Base-by-base conservation (phyloP, 2,113 vertebrate species). In the Struthidea cinerea region DNA sequence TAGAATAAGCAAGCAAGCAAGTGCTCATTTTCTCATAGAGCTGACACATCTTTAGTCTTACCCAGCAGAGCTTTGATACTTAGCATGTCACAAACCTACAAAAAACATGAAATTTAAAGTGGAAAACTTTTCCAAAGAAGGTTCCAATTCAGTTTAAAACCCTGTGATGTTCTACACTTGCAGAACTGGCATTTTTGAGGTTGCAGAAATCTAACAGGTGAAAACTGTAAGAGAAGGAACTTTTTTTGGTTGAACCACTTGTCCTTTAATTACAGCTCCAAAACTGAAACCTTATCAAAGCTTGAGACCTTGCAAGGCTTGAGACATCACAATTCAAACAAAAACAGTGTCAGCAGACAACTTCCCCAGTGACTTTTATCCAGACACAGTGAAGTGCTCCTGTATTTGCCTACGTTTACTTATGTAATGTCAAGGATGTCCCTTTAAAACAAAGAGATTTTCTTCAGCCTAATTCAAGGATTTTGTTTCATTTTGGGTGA, bases 1-100 rank as follows among this genome's bases (percentile, higher is more conserved):
- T 44, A 81, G 84, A 77, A 84, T n/a, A 86, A 92, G 73, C 64
- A 92, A 87, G 61, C 22, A 64, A 92, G 92, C 73, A 80, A 84
- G 81, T 69, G 79, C 56, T 82, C 76, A 89, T 89, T 91, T 92
- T 96, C 87, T 67, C 59, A 64, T 59, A 77, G 33, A 79, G 69
- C 37, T 92, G 76, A 79, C 55, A 70, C 33, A 33, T 63, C 9
- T 53, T 61, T 17, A 61, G 32, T 75, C 55, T 67, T 49, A 70
- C 8, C 56, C 79, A 76, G 16, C 27, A 4, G 9, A 24, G 37
- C 74, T 92, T 83, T 63, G 41, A 81, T 68, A 59, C 33, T 89
- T 91, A 68, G 55, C 26, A 52, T 93, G 78, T 57, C 75, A 55
- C 23, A 55, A 13, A 84, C 50, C 42, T 68, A 57, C 11, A 80